phyloP scores from a whole-genome alignment of 2,113 vertebrate species.

The Pungitius pungitius region DNA sequence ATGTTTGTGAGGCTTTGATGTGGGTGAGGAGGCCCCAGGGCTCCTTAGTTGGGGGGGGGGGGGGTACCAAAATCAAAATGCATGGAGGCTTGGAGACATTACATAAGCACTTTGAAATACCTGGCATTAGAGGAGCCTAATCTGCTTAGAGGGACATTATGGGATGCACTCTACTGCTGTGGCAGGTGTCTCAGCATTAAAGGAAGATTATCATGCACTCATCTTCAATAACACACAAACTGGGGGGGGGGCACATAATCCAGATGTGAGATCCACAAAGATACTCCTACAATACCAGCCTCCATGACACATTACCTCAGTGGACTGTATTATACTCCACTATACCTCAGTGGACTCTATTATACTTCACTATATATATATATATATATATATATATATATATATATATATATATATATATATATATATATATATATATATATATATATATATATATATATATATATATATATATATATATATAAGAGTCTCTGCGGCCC shows the following conservation, averaged over 20 bases:
- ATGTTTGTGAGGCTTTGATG: constrained; percentile 24
- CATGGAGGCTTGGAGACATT: constrained; percentile 89
- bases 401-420: too few species aligned
- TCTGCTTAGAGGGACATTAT: constrained; percentile 93
- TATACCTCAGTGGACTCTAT: background rate
- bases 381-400: too few species aligned
- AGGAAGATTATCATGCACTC: constrained; percentile 55
- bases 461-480: too few species aligned
- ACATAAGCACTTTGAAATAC: constrained; percentile 97
- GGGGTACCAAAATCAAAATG: constrained; percentile 31
- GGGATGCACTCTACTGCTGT: constrained; percentile 83
- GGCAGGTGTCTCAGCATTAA: constrained; percentile 89
- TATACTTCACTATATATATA: too few species aligned
- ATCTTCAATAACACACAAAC: constrained; percentile 39
- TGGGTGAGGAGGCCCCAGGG: constrained; percentile 51
- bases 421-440: too few species aligned
- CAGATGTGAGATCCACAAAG: constrained; percentile 26
- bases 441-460: too few species aligned
- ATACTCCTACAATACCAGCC: background rate
- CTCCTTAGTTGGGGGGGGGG: constrained; percentile 64
- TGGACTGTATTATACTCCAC: background rate
- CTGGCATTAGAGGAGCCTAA: constrained; percentile 88
- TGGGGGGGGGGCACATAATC: constrained; percentile 24
- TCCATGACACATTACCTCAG: background rate
- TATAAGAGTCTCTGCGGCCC: too few species aligned